Percentiles rank a stretch among this genome's conserved stretches.
phyloP scores from a whole-genome alignment of 2,797 vertebrate species.

The Odontamblyopus lacepedii region DNA sequence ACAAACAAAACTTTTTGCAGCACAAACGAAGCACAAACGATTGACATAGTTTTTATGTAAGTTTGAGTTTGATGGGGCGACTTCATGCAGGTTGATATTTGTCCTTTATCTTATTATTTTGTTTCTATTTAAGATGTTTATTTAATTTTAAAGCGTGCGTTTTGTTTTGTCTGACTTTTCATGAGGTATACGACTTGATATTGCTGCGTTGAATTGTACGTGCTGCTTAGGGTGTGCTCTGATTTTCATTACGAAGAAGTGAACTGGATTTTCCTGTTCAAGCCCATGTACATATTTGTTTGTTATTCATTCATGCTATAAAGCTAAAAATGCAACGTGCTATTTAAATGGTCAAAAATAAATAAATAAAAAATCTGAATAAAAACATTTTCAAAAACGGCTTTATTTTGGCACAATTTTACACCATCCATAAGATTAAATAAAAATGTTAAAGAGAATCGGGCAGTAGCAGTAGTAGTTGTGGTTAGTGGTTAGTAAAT shows the following conservation, averaged over 20 bases:
- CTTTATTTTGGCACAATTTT: slow-evolving; percentile 3
- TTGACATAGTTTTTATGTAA: too few species aligned
- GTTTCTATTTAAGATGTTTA: slow-evolving; percentile 5
- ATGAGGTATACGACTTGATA: not conserved
- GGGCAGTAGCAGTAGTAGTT: not conserved
- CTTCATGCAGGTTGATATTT: not conserved
- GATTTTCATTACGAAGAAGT: not conserved
- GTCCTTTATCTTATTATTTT: too few species aligned
- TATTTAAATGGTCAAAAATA: not conserved
- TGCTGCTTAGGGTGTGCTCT: not conserved
- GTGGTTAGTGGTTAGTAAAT: slow-evolving; percentile 13
- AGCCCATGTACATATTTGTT: not conserved
- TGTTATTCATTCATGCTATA: not conserved
- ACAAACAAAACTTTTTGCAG: too few species aligned
- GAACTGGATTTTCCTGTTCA: not conserved
- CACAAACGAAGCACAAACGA: too few species aligned
- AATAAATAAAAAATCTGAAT: not conserved
- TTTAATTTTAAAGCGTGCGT: not conserved
- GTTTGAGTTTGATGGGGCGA: too few species aligned
- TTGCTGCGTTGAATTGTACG: not conserved
- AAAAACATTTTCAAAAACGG: not conserved
- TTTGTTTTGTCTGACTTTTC: not conserved
- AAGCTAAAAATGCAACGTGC: not conserved
- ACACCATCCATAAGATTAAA: not conserved
- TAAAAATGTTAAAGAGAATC: not conserved